Conservation (phyloP, 2,888 invertebrate species). For the Cheilosia vulpina region DNA sequence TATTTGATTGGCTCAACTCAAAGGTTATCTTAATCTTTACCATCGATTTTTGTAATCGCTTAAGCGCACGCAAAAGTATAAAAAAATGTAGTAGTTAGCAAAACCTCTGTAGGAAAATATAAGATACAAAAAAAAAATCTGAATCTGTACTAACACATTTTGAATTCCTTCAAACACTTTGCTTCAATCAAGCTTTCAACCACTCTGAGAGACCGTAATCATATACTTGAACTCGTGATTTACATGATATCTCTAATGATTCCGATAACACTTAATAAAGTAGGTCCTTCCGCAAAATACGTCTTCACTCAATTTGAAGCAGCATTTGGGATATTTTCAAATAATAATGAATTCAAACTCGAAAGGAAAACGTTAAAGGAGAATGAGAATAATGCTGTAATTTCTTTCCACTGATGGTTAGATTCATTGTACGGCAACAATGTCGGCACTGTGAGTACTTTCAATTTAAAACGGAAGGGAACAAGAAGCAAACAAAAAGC, state of each 20-base stretch:
- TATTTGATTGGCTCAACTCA: no score
- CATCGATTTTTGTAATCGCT: no score
- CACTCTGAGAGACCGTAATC: constrained; percentile 15
- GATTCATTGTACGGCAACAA: constrained; percentile 59
- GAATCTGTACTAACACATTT: no score
- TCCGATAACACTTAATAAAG: constrained; percentile 67
- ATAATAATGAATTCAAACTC: constrained; percentile 62
- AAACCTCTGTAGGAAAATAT: no score
- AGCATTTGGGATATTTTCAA: constrained; percentile 57
- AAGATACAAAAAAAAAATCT: no score
- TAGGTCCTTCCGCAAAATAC: constrained; percentile 63
- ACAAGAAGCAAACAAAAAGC: constrained; percentile 37
- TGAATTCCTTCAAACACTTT: background rate
- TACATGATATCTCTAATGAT: constrained; percentile 67
- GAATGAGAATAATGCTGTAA: constrained; percentile 60
- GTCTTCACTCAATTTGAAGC: constrained; percentile 65
- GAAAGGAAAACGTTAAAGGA: constrained; percentile 35
- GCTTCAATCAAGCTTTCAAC: background rate
- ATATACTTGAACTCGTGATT: constrained; percentile 55
- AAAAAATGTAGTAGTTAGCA: no score
- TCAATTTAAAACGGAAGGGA: constrained; percentile 65
- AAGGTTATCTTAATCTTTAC: no score
- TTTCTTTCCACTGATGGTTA: constrained; percentile 28
- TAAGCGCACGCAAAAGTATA: no score
- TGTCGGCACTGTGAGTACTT: constrained; percentile 40